Evolutionary conservation across 2,797 vertebrate genomes (phyloP), one percentile per base, ranked within the genome.

Genomic region (Acrossocheilus wenchowensis): DNA sequence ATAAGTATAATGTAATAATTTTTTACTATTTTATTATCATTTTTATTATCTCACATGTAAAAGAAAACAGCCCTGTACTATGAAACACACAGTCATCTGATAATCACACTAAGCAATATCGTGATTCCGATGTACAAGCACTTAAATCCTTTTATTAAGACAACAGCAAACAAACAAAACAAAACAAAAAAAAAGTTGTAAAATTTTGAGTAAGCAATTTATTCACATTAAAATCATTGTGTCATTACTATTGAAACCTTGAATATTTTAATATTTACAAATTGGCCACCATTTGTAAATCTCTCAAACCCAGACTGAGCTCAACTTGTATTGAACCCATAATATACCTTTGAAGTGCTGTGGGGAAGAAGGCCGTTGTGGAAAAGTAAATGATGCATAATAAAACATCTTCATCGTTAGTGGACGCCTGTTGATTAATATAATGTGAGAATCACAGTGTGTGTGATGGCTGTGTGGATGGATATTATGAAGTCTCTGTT

Each of bases 371-470:
- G 66, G 26, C 12, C 23, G n/a, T 54, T 72, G 81, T 72, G 39
- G 50, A 72, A 50, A 72, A 57, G 50, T 72, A 82, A 82, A 69
- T 60, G 68, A 60, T 1, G 50, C 48, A 57, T 82, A 66, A 6
- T 54, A 12, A 82, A 72, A 82, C 36, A 72, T 57, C 68, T 72
- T 82, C 68, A 82, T 82, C 68, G n/a, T 84, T 54, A 54, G 83
- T 50, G 48, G 83, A 78, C 21, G 45, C 74, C 73, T 68, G 72
- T 84, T 84, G 83, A 84, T 84, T 78, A 54, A 54, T 41, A 54
- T 39, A 26, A 84, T 41, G 82, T n/a, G 45, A 66, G 82, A 62
- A 75, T 75, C 50, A 9, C 81, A 41, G 82, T 36, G 71, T 73
- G 81, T 41, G 10, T 7, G 39, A 23, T 48, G 10, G 69, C 39